Base-by-base conservation (phyloP, 2,113 vertebrate genomes). In the Cepphus grylle region DNA sequence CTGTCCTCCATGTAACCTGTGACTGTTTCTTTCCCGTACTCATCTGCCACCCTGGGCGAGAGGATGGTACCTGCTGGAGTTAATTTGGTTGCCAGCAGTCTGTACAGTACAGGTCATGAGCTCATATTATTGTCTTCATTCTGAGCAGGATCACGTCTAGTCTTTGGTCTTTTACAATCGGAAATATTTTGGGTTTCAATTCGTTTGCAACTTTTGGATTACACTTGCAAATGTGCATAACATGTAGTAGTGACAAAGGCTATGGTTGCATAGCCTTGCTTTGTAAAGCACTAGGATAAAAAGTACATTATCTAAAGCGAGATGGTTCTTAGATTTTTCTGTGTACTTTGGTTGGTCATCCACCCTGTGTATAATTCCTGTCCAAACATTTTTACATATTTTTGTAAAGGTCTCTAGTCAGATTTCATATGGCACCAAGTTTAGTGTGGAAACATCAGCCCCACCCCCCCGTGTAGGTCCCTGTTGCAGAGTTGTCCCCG, bases 181-280 rank as follows among this genome's bases (percentile, higher is more conserved):
- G 9, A 89, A 62, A 8, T 92, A 8, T 32, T 81, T 58, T 38
- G 42, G 30, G 25, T 6, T 3, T 62, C 19, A 43, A 0, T n/a
- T 70, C 1, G 1, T 42, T 76, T 38, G 29, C 22, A 34, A 0
- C 0, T 0, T 74, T 78, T 82, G 8, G 17, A 6, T 73, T 86
- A 34, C 53, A 32, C 11, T 55, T 83, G 34, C 34, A 30, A 1
- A 2, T 6, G 13, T 53, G 11, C 19, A 20, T 69, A 62, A 40
- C 1, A 3, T 0, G 1, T 29, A 30, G n/a, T 34, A 36, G 55
- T 8, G 45, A 29, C 42, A 78, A 56, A 52, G 23, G 40, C 27
- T 42, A 3, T 52, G 18, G 11, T 32, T 81, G 42, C 15, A 5
- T 10, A n/a, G 29, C 11, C 23, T 58, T 90, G 17, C 21, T 50